A percentile compares a stretch with the other conserved stretches of the same genome.
Evolutionary conservation across 1,140 invertebrate genomes (phyloP).

Genomic region (Drosophila bipectinata): DNA sequence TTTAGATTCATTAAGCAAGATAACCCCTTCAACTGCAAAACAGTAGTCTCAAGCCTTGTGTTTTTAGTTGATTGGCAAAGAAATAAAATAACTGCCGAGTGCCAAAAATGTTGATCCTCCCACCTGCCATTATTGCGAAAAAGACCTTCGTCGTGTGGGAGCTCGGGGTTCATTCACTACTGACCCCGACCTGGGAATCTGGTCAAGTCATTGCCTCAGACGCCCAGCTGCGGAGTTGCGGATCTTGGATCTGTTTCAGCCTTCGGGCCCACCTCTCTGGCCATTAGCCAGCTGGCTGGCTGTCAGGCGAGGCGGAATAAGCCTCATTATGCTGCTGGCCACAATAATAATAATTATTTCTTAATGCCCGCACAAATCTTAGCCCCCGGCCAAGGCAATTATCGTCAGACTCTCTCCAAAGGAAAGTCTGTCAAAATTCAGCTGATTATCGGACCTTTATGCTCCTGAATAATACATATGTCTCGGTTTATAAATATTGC

Average conservation of each 20-base stretch:
- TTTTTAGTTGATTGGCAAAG: not conserved
- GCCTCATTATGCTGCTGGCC: conserved; percentile 40
- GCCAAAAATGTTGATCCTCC: not conserved
- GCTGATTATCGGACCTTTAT: conserved; percentile 1
- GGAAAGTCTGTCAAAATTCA: conserved; percentile 8
- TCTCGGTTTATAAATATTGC: conserved; percentile 14
- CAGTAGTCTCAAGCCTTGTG: not conserved
- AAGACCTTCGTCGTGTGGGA: conserved; percentile 24
- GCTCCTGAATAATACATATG: conserved; percentile 22
- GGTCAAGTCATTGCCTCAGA: conserved; percentile 43
- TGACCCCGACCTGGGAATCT: conserved; percentile 50
- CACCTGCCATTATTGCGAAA: conserved; percentile 12
- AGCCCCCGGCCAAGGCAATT: conserved; percentile 36
- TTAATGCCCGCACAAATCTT: conserved; percentile 38
- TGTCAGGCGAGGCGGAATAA: conserved; percentile 27
- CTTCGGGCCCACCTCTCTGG: conserved; percentile 34
- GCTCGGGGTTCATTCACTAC: conserved; percentile 26
- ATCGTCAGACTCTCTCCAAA: conserved; percentile 11
- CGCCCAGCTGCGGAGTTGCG: conserved; percentile 36
- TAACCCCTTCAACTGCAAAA: not conserved
- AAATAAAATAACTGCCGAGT: not conserved
- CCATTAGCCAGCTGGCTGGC: conserved; percentile 43
- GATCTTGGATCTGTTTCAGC: conserved; percentile 38
- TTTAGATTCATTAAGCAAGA: too few relatives aligned
- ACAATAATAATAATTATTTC: conserved; percentile 35